Conservation (phyloP, 2,113 vertebrate species). For the Semicossyphus pulcher region DNA sequence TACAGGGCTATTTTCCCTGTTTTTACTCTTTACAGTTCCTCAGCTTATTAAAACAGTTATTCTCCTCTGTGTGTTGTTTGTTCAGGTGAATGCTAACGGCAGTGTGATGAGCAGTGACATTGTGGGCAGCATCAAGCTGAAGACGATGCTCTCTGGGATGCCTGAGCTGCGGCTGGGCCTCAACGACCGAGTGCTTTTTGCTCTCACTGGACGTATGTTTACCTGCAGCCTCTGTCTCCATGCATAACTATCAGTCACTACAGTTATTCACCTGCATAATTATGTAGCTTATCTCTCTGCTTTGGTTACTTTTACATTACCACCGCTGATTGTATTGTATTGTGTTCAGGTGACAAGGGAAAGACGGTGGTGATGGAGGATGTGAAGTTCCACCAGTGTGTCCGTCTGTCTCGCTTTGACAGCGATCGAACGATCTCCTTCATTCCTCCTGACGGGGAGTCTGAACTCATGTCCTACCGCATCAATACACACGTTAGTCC, state of each 20-base stretch:
- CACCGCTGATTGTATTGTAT: background rate
- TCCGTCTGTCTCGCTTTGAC: slow-evolving; percentile 93
- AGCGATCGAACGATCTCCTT: slow-evolving; percentile 95
- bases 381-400: slow-evolving; percentile 96
- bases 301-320: background rate
- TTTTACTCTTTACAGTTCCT: background rate
- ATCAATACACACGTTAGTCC: slow-evolving; percentile 90
- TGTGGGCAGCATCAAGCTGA: slow-evolving; percentile 91
- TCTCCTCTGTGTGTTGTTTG: background rate
- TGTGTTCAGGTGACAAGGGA: slow-evolving; percentile 88
- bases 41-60: too few species aligned
- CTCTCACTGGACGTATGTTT: slow-evolving; percentile 90
- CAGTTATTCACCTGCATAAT: background rate
- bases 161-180: slow-evolving; percentile 92
- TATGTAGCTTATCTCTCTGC: background rate
- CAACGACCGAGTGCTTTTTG: slow-evolving; percentile 91
- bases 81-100: slow-evolving; percentile 90
- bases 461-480: slow-evolving; percentile 96
- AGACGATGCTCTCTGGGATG: slow-evolving; percentile 94
- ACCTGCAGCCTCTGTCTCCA: background rate
- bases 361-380: slow-evolving; percentile 94
- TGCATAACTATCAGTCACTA: background rate
- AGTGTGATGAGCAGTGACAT: slow-evolving; percentile 94
- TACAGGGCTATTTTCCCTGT: background rate
- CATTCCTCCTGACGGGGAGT: slow-evolving; percentile 93